phyloP scores from a whole-genome alignment of 1,140 invertebrate species.

The Acyrthosiphon pisum region DNA sequence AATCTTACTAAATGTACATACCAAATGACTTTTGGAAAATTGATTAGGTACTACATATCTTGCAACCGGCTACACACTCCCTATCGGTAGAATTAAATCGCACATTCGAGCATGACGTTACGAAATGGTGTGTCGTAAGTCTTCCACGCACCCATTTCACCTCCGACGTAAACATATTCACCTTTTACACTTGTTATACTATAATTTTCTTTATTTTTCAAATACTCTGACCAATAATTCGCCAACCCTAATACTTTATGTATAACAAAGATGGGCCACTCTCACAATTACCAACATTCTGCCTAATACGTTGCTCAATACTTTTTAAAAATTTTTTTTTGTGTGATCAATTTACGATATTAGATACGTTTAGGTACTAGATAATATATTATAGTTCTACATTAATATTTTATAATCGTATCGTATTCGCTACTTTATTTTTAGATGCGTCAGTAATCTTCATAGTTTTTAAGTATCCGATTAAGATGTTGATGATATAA shows the following conservation, averaged over 20 bases:
- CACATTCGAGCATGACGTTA: conserved; percentile 34
- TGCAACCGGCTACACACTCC: background rate
- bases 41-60: conserved; percentile 31
- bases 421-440: background rate
- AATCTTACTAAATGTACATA: conserved; percentile 49
- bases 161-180: too few species aligned
- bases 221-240: background rate
- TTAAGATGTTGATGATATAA: background rate
- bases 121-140: conserved; percentile 33
- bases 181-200: background rate
- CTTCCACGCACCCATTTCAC: background rate
- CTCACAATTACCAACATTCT: background rate
- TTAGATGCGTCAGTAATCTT: too few species aligned
- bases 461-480: background rate
- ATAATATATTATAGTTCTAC: background rate
- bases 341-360: background rate
- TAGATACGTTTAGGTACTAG: background rate
- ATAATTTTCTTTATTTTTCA: background rate
- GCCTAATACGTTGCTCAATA: too few species aligned
- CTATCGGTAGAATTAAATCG: conserved; percentile 31
- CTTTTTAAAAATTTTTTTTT: background rate
- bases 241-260: background rate
- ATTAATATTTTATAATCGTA: background rate
- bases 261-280: background rate
- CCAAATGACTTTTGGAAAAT: conserved; percentile 46